Conservation (phyloP, 2,113 vertebrate species). For the Panthera leo region DNA sequence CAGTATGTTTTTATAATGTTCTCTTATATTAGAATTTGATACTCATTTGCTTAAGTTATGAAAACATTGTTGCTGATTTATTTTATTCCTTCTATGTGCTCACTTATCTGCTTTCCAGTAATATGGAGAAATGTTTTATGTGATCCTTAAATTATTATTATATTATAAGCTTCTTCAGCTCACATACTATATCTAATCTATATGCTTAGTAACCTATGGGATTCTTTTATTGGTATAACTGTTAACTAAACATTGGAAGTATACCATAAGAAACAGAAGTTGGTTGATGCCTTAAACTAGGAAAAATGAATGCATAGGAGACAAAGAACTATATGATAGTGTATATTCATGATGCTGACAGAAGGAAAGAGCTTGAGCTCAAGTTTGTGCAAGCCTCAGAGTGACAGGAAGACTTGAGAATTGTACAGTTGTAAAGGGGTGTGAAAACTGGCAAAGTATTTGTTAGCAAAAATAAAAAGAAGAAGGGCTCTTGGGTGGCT, state of each 20-base stretch:
- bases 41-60: background rate
- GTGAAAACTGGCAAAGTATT: background rate
- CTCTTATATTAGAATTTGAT: background rate
- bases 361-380: background rate
- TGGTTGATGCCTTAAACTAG: background rate
- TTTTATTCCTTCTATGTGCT: background rate
- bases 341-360: background rate
- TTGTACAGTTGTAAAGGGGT: background rate
- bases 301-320: background rate
- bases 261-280: background rate
- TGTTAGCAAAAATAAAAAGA: background rate
- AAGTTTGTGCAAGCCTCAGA: background rate
- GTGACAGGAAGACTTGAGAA: background rate
- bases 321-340: background rate
- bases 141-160: background rate
- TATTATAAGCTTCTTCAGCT: background rate
- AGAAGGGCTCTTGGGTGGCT: no score
- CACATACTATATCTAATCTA: background rate
- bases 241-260: background rate
- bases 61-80: background rate
- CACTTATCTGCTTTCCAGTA: background rate
- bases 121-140: background rate
- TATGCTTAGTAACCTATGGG: background rate
- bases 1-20: background rate
- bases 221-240: background rate